phyloP scores from a whole-genome alignment of 2,888 invertebrate species.

The Erebia palarica region DNA sequence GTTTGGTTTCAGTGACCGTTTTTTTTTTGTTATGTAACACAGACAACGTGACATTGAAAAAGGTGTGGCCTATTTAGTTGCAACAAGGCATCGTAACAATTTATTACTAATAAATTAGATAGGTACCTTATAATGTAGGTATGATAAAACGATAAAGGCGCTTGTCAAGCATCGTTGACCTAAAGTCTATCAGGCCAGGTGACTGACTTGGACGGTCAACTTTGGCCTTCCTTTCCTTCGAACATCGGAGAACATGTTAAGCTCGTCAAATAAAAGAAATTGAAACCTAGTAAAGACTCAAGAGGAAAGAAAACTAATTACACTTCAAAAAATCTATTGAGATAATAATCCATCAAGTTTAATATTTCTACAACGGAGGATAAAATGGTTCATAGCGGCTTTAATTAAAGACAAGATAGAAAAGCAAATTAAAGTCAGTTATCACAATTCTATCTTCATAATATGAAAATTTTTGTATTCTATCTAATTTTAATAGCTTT shows the following conservation, averaged over 20 bases:
- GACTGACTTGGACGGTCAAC: too few species aligned
- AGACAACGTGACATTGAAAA: too few species aligned
- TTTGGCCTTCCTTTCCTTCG: too few species aligned
- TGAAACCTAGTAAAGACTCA: neutral
- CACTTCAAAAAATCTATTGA: neutral
- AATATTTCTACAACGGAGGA: conserved; percentile 3
- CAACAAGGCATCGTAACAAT: too few species aligned
- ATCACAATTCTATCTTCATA: neutral
- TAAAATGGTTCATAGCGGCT: neutral
- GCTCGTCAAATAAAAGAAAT: too few species aligned
- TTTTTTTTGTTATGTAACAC: neutral
- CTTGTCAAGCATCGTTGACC: too few species aligned
- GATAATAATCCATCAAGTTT: conserved; percentile 9
- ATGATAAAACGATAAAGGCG: too few species aligned
- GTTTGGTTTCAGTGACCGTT: conserved; percentile 3
- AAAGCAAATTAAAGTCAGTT: neutral
- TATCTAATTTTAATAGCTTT: conserved; percentile 10
- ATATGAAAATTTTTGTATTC: neutral
- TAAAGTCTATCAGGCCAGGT: too few species aligned
- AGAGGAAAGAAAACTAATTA: neutral
- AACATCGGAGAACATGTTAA: too few species aligned
- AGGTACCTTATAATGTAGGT: too few species aligned
- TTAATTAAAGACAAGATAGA: conserved; percentile 1
- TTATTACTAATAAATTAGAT: too few species aligned
- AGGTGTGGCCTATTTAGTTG: too few species aligned